A percentile compares a stretch with the other conserved stretches of the same genome.
Evolutionary conservation across 2,888 invertebrate species (phyloP).

Genomic region (Stegana nigrithorax): DNA sequence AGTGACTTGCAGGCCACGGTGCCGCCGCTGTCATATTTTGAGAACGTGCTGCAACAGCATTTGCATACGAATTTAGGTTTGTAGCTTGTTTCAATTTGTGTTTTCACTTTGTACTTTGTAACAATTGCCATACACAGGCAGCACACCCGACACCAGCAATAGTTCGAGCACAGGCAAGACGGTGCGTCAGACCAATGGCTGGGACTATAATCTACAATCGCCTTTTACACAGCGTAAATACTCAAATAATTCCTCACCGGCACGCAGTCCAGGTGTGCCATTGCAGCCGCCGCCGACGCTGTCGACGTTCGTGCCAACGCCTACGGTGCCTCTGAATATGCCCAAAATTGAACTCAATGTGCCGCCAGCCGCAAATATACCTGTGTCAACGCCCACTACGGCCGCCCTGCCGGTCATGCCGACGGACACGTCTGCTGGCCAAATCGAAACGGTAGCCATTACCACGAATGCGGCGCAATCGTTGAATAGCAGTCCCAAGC

Average conservation of each 20-base stretch:
- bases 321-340: constrained; percentile 38
- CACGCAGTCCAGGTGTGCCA: constrained; percentile 38
- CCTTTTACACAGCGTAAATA: constrained; percentile 62
- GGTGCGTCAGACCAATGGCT: constrained; percentile 65
- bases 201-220: constrained; percentile 66
- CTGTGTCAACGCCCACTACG: not conserved
- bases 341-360: constrained; percentile 45
- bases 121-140: constrained; percentile 37
- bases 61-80: constrained; percentile 57
- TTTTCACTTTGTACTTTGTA: not conserved
- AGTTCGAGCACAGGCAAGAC: constrained; percentile 58
- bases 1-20: constrained; percentile 64
- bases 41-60: constrained; percentile 65
- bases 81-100: constrained; percentile 15
- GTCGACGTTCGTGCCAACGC: constrained; percentile 58
- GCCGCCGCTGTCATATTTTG: constrained; percentile 68
- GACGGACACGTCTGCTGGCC: constrained; percentile 11
- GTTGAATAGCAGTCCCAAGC: constrained; percentile 64
- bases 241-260: constrained; percentile 44
- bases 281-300: constrained; percentile 39
- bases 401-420: not conserved
- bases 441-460: constrained; percentile 59
- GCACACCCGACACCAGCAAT: constrained; percentile 55
- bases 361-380: constrained; percentile 7
- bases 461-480: constrained; percentile 53